phyloP scores from a whole-genome alignment of 2,113 vertebrate species.

The Calypte anna region DNA sequence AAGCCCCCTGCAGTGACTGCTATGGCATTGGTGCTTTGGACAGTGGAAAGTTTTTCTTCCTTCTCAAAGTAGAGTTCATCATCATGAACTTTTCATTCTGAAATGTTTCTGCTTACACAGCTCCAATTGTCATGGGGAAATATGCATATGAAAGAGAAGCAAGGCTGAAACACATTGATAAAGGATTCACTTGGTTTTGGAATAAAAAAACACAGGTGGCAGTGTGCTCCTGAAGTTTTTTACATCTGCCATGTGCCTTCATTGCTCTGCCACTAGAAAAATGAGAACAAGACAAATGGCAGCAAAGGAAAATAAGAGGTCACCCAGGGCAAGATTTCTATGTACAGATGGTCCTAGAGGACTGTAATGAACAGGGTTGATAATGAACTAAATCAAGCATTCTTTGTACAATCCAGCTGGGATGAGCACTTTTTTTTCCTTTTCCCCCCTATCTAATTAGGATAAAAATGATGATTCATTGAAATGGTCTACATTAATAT shows the following conservation, averaged over 20 bases:
- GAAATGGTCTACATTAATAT: constrained; percentile 13
- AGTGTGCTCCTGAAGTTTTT: neutral
- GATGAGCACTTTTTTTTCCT: neutral
- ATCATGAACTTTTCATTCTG: neutral
- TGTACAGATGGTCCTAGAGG: neutral
- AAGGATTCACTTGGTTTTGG: neutral
- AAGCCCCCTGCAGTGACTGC: neutral
- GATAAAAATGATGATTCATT: neutral
- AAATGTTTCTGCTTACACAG: neutral
- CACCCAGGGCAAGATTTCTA: neutral
- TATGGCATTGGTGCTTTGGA: neutral
- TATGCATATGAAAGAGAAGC: neutral
- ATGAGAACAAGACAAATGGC: neutral
- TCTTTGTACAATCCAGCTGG: neutral
- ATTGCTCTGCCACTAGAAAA: neutral
- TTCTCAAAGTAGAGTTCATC: neutral
- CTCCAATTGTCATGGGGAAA: neutral
- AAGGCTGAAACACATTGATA: neutral
- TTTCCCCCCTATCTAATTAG: neutral
- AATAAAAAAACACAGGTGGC: neutral
- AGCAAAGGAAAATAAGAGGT: neutral
- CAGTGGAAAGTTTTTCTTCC: neutral
- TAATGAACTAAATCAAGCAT: constrained; percentile 18
- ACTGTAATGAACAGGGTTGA: neutral
- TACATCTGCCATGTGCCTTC: neutral